Evolutionary conservation across 2,113 vertebrate species (phyloP), one percentile per base, ranked within the genome.

Genomic region (Eretmodus cyanostictus): DNA sequence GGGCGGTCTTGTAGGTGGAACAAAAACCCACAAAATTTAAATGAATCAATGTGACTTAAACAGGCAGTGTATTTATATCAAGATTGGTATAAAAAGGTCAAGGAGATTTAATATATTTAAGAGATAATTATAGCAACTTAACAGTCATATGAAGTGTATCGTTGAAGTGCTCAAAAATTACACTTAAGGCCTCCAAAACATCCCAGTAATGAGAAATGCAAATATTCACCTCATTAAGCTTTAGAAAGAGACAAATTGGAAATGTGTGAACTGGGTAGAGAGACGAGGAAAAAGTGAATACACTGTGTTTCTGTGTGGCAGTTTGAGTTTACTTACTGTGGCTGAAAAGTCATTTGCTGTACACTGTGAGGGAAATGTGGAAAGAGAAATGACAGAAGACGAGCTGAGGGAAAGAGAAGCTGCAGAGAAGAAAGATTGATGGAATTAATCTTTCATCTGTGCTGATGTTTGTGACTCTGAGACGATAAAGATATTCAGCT

Each of bases 221-320:
- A 55, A 73, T 45, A 55, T 27, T 73, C 27, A 36, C 36, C 16
- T 84, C 22, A 51, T 84, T 84, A 55, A 73, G 22, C 19, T 84
- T 55, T 29, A 27, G 31, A 84, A 54, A 27, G 29, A 42, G 82
- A 55, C 63, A 55, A 84, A 57, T 27, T 40, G 51, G 4, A 61
- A 45, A 45, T 45, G 0, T 73, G 68, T 7, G 17, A 45, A 73
- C n/a, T 45, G 13, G 3, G 66, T 27, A 45, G 66, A 27, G 68
- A 2, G 38, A 45, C 3, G 22, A 17, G 22, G 40, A 68, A 45
- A 73, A 73, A 73, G 13, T 45, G 13, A 73, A 45, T 24, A 17
- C 31, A n/a, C 3, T 8, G 61, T 73, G 22, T 45, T 16, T 73
- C 40, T 71, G n/a, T 73, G 40, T 73, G 68, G 38, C 40, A 45